Base-by-base conservation (phyloP, 2,113 vertebrate genomes). In the Zosterops borbonicus region DNA sequence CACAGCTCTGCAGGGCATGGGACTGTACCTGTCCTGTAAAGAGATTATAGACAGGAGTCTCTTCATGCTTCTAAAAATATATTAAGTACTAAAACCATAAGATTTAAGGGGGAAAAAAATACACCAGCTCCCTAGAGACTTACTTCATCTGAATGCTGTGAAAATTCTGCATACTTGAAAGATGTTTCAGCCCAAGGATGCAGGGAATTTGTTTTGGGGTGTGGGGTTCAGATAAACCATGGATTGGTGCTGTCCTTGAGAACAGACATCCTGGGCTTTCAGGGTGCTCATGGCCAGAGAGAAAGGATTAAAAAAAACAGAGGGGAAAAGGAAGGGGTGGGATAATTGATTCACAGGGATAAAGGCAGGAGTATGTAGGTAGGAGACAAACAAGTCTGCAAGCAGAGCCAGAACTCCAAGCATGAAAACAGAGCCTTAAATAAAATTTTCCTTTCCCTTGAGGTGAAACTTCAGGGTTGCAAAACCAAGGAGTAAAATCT, bases 1-100 rank as follows among this genome's bases (percentile, higher is more conserved):
- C 78, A 55, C 70, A 75, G 63, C 52, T 97, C 91, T 95, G 80
- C 90, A 87, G 92, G 78, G 52, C 49, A 37, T 33, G 65, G 63
- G 68, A 33, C 55, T 68, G 21, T 80, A 71, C 88, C 63, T 74
- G 69, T 77, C 74, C 88, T 90, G 53, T 76, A 86, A 96, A 73
- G 44, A 70, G 44, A 91, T 86, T 95, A 77, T 18, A 81, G 39
- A 63, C 47, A 88, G 76, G 76, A 81, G 33, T 46, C 78, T 73
- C 67, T 87, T 76, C 84, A 52, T 83, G 64, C 68, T 33, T 75
- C 20, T 46, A 74, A 90, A 91, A 88, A 90, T 33, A 14, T 24
- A 52, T 31, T 37, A 37, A 47, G 16, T 56, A 27, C 9, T 49
- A 62, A 55, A 14, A 70, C 12, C 39, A 14, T 52, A 76, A 81